Evolutionary conservation across 2,797 vertebrate species (phyloP).

Genomic region (Hyperoplus lanceolatus): DNA sequence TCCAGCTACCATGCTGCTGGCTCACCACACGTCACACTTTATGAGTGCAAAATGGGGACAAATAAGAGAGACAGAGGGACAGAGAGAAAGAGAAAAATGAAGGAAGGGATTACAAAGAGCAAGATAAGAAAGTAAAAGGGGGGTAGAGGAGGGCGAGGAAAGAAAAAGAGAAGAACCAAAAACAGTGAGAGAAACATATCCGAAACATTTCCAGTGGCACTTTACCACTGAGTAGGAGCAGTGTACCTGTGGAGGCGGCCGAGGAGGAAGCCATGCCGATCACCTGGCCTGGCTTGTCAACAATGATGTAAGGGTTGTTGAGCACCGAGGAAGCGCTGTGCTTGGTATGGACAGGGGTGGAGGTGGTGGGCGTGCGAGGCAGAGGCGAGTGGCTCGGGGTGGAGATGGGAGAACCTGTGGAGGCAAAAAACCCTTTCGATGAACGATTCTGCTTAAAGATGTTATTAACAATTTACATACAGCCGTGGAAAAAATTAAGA

Average conservation of each 20-base stretch:
- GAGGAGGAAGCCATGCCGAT: slow-evolving; percentile 86
- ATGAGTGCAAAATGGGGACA: slow-evolving; percentile 27
- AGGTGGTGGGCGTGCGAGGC: slow-evolving; percentile 90
- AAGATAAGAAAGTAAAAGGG: slow-evolving; percentile 13
- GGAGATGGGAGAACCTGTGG: slow-evolving; percentile 96
- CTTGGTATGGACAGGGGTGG: slow-evolving; percentile 94
- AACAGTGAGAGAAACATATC: slow-evolving; percentile 22
- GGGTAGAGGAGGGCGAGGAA: slow-evolving; percentile 1
- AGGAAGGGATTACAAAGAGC: neutral
- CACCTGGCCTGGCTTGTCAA: slow-evolving; percentile 94
- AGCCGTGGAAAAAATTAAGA: too few species aligned
- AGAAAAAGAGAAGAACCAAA: slow-evolving; percentile 11
- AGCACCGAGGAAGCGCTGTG: slow-evolving; percentile 89
- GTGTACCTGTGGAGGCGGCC: slow-evolving; percentile 81
- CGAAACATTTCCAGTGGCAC: slow-evolving; percentile 36
- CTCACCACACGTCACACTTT: slow-evolving; percentile 53
- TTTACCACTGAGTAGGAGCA: slow-evolving; percentile 40
- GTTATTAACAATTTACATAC: neutral
- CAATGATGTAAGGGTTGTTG: slow-evolving; percentile 91
- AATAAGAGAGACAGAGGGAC: slow-evolving; percentile 6
- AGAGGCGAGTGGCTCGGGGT: slow-evolving; percentile 96
- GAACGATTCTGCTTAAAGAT: neutral
- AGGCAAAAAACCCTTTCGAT: slow-evolving; percentile 6
- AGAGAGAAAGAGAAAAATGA: neutral
- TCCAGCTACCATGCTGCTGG: slow-evolving; percentile 53